Conservation (phyloP, 2,113 vertebrate genomes). For the Ellobius talpinus region DNA sequence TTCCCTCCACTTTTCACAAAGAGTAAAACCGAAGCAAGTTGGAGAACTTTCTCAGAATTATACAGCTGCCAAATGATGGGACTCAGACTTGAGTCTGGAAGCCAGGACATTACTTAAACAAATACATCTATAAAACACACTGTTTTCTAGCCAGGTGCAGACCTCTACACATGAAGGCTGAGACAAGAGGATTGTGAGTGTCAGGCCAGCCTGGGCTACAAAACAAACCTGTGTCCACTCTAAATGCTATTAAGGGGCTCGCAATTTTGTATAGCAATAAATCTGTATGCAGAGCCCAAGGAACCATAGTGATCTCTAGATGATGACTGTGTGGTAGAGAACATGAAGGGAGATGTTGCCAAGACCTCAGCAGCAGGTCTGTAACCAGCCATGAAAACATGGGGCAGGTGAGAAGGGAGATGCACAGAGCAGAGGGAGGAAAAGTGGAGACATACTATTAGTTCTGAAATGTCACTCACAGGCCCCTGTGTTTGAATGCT, state of each 20-base stretch:
- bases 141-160: background rate
- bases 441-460: background rate
- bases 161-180: background rate
- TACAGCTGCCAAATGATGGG: background rate
- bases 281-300: background rate
- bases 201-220: background rate
- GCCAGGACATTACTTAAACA: background rate
- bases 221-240: too few species aligned
- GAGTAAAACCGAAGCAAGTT: background rate
- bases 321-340: background rate
- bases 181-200: background rate
- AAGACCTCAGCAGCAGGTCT: background rate
- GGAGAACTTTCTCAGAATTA: background rate
- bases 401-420: background rate
- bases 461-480: background rate
- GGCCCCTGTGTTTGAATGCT: background rate
- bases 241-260: background rate
- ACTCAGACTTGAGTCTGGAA: background rate
- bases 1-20: background rate
- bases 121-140: background rate
- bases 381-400: background rate
- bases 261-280: background rate
- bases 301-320: background rate
- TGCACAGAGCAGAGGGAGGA: background rate
- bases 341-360: fast-evolving